A percentile compares a stretch with the other conserved stretches of the same genome.
Conservation (phyloP, 2,797 vertebrate genomes). For the Valencia hispanica region DNA sequence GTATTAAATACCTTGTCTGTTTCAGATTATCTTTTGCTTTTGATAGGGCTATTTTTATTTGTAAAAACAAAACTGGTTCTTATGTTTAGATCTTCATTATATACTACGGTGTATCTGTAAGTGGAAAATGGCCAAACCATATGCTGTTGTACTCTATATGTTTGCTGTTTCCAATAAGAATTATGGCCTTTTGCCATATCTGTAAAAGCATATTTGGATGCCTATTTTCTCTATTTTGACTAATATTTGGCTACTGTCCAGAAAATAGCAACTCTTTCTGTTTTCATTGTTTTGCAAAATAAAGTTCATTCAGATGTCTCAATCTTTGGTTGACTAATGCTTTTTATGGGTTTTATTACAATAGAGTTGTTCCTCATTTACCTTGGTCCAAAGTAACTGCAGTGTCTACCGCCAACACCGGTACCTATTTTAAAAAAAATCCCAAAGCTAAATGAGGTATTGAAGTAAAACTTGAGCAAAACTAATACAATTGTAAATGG, state of each 20-base stretch:
- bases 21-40: background rate
- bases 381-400: background rate
- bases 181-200: slow-evolving; percentile 8
- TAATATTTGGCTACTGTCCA: slow-evolving; percentile 38
- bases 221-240: slow-evolving; percentile 18
- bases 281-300: slow-evolving; percentile 39
- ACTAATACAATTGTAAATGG: no score
- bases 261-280: slow-evolving; percentile 32
- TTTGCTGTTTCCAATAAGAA: background rate
- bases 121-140: background rate
- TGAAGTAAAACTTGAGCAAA: background rate
- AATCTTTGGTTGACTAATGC: background rate
- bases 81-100: slow-evolving; percentile 15
- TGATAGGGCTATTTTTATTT: background rate
- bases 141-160: slow-evolving; percentile 1
- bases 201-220: slow-evolving; percentile 14
- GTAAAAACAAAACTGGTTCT: slow-evolving; percentile 9
- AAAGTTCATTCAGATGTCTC: slow-evolving; percentile 42
- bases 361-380: background rate
- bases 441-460: background rate
- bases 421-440: no score
- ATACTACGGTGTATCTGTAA: background rate
- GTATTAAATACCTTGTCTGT: background rate
- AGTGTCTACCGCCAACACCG: background rate
- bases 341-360: slow-evolving; percentile 9